Evolutionary conservation across 2,797 vertebrate species (phyloP), one percentile per base, ranked within the genome.

Genomic region (Fistularia commersonii): DNA sequence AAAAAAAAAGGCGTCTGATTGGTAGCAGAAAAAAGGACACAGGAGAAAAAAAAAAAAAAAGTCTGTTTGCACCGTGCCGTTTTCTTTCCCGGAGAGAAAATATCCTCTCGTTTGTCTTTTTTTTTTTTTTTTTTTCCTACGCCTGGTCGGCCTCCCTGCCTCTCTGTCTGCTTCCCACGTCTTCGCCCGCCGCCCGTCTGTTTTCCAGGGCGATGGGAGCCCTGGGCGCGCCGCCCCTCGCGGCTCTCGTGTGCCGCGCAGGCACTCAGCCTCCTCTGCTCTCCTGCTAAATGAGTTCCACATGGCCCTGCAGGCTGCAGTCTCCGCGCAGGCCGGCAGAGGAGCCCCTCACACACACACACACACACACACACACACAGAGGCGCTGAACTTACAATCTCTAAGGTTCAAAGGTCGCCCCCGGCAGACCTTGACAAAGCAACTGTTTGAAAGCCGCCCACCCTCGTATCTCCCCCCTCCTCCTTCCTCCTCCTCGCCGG

Each of bases 231-330:
- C 64, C 73, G 55, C 58, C 61, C 64, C 50, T 47, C 61, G 10
- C 53, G 0, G 12, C 60, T 62, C 68, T 65, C 58, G 31, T 64
- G 56, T 42, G 51, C 78, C 47, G 50, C 61, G 33, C 8, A 67
- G 32, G 23, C 76, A 44, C 61, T 57, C 62, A 51, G 58, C 57
- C 74, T 66, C 55, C 74, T 61, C 64, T 65, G 65, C 67, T 72
- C 68, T 76, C 61, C 66, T 63, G 69, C 44, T 82, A 83, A 86
- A 88, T 81, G 71, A 79, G 71, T 80, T 84, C 74, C 84, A 81
- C 86, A 80, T 82, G 81, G 73, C 57, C 57, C 75, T 59, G 59
- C 63, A 64, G 77, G 69, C 74, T 77, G 77, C 59, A 62, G 64
- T 40, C 71, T 69, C 51, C 15, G 11, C 42, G 13, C 49, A 32